Evolutionary conservation across 2,888 invertebrate genomes (phyloP).

Genomic region (Laspeyria flexula): DNA sequence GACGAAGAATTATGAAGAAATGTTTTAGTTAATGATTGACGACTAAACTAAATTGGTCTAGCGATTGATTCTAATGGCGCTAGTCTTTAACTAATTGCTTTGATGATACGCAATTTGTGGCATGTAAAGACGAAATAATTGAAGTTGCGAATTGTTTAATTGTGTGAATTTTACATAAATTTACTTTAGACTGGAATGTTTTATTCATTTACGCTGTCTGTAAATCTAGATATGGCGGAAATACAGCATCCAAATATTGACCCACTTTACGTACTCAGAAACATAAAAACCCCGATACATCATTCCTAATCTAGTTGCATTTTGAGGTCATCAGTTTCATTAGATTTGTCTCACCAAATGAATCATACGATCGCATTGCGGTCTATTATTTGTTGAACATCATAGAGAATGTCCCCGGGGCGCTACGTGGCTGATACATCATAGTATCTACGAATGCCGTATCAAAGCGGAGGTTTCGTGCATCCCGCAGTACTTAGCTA

Average conservation of each 20-base stretch:
- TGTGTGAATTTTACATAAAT: not conserved
- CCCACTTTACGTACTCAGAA: too few species aligned
- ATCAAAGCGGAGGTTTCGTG: slow-evolving; percentile 54
- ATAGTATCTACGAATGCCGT: slow-evolving; percentile 44
- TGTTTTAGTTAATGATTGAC: slow-evolving; percentile 26
- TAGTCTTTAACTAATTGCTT: slow-evolving; percentile 28
- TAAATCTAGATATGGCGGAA: too few species aligned
- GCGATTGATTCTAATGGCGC: slow-evolving; percentile 33
- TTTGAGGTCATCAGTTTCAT: too few species aligned
- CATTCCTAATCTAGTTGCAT: too few species aligned
- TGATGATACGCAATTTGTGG: slow-evolving; percentile 11
- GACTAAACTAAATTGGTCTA: slow-evolving; percentile 21
- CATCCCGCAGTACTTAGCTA: slow-evolving; percentile 49
- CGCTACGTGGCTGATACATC: slow-evolving; percentile 28
- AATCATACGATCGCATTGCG: too few species aligned
- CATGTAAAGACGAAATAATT: not conserved
- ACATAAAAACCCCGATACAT: too few species aligned
- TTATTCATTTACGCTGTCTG: too few species aligned
- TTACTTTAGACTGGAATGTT: not conserved
- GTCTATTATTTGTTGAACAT: slow-evolving; percentile 2
- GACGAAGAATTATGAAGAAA: slow-evolving; percentile 42
- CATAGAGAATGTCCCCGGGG: slow-evolving; percentile 17
- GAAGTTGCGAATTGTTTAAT: not conserved
- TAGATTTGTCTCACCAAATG: too few species aligned
- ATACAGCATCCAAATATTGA: too few species aligned